phyloP scores from a whole-genome alignment of 1,140 invertebrate species.

The Trachymyrmex cornetzi region DNA sequence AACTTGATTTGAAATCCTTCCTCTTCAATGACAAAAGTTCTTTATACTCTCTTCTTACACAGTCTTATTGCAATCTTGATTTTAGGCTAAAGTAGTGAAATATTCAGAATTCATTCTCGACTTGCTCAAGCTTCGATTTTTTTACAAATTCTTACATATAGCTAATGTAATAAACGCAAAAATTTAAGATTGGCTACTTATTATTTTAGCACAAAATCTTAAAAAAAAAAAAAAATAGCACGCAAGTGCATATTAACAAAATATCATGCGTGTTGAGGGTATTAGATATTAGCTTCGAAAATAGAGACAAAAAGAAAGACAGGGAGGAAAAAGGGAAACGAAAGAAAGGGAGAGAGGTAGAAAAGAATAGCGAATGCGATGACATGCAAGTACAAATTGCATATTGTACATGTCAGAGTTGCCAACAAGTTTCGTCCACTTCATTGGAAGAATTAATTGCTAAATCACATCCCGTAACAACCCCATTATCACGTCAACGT shows the following conservation, averaged over 20 bases:
- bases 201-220: slow-evolving; percentile 33
- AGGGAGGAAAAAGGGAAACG: slow-evolving; percentile 20
- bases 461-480: slow-evolving; percentile 69
- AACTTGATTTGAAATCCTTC: slow-evolving; percentile 36
- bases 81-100: slow-evolving; percentile 61
- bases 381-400: slow-evolving; percentile 62
- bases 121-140: not conserved
- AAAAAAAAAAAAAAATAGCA: slow-evolving; percentile 18
- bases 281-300: slow-evolving; percentile 39
- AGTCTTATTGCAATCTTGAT: slow-evolving; percentile 69
- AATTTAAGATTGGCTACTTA: slow-evolving; percentile 20
- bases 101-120: slow-evolving; percentile 47
- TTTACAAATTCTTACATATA: slow-evolving; percentile 4
- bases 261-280: slow-evolving; percentile 12
- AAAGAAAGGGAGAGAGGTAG: slow-evolving; percentile 34
- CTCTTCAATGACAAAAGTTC: not conserved
- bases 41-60: not conserved
- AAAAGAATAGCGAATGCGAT: slow-evolving; percentile 52
- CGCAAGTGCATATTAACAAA: slow-evolving; percentile 54
- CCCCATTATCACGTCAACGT: slow-evolving; percentile 64
- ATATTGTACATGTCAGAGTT: slow-evolving; percentile 62
- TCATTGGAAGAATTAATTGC: slow-evolving; percentile 70
- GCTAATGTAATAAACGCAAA: slow-evolving; percentile 23
- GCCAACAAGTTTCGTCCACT: slow-evolving; percentile 65
- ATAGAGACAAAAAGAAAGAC: slow-evolving; percentile 25